These are phyloP conservation scores for Riptortus pedestris DNA, from an alignment of 1,140 invertebrate species.

Conservation along the genomic window DNA sequence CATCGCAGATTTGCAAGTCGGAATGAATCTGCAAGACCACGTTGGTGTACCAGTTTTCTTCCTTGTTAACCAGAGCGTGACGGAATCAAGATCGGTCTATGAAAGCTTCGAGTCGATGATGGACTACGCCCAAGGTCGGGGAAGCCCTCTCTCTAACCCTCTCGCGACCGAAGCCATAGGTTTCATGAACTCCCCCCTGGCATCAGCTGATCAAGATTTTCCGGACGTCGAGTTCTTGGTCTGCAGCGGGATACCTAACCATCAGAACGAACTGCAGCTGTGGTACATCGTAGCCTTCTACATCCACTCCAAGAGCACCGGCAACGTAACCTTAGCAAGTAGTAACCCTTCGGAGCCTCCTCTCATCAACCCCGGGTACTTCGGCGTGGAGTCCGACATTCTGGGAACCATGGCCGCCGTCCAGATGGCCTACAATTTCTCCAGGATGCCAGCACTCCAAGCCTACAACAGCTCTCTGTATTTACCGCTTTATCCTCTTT, in stretches of 20 bases:
- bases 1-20: slow-evolving; percentile 45
- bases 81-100: neutral
- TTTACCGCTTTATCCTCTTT: neutral
- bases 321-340: neutral
- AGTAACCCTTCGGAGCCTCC: neutral
- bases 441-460: neutral
- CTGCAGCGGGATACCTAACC: neutral
- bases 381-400: neutral
- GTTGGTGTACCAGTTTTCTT: slow-evolving; percentile 37
- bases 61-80: neutral
- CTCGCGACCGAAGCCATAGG: neutral
- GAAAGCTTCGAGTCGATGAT: neutral
- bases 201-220: neutral
- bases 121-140: neutral
- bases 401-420: neutral
- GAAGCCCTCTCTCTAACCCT: neutral
- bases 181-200: neutral
- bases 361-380: slow-evolving; percentile 7
- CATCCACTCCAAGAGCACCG: neutral
- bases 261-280: neutral
- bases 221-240: neutral
- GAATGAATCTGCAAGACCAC: slow-evolving; percentile 47
- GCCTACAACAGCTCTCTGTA: slow-evolving; percentile 2
- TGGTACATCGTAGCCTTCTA: neutral
- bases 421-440: neutral